phyloP scores from a whole-genome alignment of 2,797 vertebrate genomes.

The Knipowitschia caucasica region DNA sequence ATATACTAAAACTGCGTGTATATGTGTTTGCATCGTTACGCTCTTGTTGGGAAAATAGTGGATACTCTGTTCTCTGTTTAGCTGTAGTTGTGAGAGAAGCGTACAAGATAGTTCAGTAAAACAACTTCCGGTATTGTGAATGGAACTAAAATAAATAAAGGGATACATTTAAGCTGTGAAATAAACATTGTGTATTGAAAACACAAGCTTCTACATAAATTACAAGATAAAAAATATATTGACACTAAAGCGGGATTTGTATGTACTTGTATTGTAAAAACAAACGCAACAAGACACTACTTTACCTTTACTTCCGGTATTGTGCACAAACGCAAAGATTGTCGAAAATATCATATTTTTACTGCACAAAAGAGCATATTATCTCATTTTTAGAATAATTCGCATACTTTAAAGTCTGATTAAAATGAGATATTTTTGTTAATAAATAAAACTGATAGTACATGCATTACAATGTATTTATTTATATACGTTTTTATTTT shows the following conservation, averaged over 20 bases:
- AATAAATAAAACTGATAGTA: too few relatives aligned
- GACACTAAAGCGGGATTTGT: too few relatives aligned
- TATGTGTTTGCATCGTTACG: slow-evolving; percentile 40
- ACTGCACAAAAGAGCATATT: background rate
- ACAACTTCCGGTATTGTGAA: slow-evolving; percentile 19
- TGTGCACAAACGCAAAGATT: background rate
- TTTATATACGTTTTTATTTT: too few relatives aligned
- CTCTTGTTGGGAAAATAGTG: slow-evolving; percentile 29
- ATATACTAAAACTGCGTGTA: slow-evolving; percentile 23
- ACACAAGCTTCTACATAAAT: background rate
- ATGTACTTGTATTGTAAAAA: background rate
- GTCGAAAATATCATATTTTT: background rate
- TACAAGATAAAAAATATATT: background rate
- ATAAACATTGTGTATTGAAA: background rate
- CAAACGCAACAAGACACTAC: slow-evolving; percentile 14
- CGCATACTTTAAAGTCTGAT: background rate
- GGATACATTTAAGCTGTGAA: background rate
- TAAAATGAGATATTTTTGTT: background rate
- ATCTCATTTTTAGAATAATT: background rate
- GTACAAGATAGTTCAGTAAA: slow-evolving; percentile 7
- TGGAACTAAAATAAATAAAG: background rate
- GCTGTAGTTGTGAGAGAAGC: slow-evolving; percentile 41
- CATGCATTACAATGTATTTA: too few relatives aligned
- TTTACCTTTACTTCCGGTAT: background rate
- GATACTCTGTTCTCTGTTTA: slow-evolving; percentile 51